Percentiles rank a stretch among this genome's conserved stretches.
phyloP scores from a whole-genome alignment of 2,113 vertebrate genomes.

The Aphelocoma coerulescens region DNA sequence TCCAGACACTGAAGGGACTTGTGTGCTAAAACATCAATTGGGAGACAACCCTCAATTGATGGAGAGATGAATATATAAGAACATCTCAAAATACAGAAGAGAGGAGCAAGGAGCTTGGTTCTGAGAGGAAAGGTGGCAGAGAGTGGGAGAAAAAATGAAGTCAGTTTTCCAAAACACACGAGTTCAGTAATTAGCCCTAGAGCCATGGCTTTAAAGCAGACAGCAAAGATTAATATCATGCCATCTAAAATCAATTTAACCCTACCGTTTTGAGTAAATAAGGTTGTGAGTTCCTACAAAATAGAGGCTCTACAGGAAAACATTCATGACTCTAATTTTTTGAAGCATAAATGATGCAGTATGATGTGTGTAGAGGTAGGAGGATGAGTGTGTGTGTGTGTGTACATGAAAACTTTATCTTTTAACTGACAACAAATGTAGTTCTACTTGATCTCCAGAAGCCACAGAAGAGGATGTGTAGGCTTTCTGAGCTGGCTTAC shows the following conservation, averaged over 20 bases:
- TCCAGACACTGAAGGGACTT: neutral
- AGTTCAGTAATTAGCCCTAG: neutral
- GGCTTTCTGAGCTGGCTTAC: neutral
- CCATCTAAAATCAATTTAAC: neutral
- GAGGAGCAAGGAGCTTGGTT: neutral
- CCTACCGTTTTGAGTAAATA: neutral
- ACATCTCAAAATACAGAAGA: neutral
- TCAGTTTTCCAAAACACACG: rapidly evolving
- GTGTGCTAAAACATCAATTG: neutral
- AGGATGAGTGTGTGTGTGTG: neutral
- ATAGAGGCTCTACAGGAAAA: neutral
- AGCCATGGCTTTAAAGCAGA: neutral
- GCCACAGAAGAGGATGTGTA: neutral
- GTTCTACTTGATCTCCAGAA: neutral
- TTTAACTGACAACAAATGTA: neutral
- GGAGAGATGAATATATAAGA: neutral
- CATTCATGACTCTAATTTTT: neutral
- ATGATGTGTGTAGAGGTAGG: neutral
- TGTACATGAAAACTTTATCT: neutral
- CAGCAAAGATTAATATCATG: neutral
- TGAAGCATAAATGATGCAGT: neutral
- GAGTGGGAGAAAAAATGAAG: neutral
- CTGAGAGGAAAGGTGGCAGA: neutral
- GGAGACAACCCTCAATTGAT: neutral
- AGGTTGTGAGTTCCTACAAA: neutral